A percentile compares a stretch with the other conserved stretches of the same genome.
phyloP scores from a whole-genome alignment of 2,797 vertebrate genomes.

The Typhlichthys subterraneus region DNA sequence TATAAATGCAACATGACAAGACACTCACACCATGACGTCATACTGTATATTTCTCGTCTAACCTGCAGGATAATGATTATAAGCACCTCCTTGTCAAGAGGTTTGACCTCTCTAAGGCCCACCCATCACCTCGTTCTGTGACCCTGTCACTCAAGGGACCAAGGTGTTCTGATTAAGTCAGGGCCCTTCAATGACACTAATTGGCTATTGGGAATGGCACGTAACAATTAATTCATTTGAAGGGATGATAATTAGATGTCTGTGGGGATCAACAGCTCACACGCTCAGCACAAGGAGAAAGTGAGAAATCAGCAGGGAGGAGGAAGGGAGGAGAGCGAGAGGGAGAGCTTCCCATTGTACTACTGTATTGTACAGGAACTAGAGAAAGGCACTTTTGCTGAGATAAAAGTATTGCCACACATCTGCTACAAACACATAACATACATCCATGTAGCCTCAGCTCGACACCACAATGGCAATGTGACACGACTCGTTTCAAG shows the following conservation, averaged over 20 bases:
- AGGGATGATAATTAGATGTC: conserved; percentile 55
- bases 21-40: not conserved
- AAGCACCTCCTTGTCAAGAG: not conserved
- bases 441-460: not conserved
- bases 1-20: too few species aligned
- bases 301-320: conserved; percentile 14
- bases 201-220: conserved; percentile 49
- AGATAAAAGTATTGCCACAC: not conserved
- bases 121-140: conserved; percentile 5
- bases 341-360: not conserved
- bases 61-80: conserved; percentile 4
- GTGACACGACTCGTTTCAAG: too few species aligned
- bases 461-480: too few species aligned
- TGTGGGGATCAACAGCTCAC: conserved; percentile 40
- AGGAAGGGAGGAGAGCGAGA: conserved; percentile 2
- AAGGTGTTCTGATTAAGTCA: conserved; percentile 34
- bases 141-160: conserved; percentile 9
- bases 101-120: not conserved
- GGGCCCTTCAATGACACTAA: conserved; percentile 42
- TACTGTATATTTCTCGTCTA: conserved; percentile 1
- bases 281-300: conserved; percentile 7
- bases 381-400: too few species aligned
- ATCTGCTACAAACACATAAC: not conserved
- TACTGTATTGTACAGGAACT: too few species aligned
- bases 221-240: conserved; percentile 56